Base-by-base conservation (phyloP, 2,113 vertebrate genomes). In the Hippocampus mohnikei region DNA sequence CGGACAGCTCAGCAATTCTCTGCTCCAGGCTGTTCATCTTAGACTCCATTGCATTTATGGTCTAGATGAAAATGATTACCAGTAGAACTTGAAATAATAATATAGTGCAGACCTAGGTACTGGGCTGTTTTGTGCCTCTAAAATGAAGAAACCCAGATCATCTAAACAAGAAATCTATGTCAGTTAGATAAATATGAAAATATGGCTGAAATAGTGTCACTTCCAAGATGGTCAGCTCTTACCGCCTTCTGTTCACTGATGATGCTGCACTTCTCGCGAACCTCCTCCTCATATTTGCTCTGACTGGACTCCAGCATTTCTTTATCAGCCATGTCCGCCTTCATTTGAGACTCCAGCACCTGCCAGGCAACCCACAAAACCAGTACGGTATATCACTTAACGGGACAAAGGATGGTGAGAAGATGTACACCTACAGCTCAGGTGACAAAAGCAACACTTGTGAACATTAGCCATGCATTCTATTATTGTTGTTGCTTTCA, bases 11-110 rank as follows among this genome's bases (percentile, higher is more conserved):
- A 75, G 96, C 89, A 77, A 99, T 96, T 81, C 97, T 97, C 91
- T 99, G 97, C 84, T 99, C 97, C 92, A 99, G 90, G 66, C 93
- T 98, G 84, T 93, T 94, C 88, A 97, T 98, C 93, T 98, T 98
- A 0, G 97, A 99, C 82, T 99, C 97, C 97, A 99, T 96, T 10
- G 97, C 97, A 84, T 96, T 99, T 87, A 99, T 97, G 84, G 96
- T 99, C 97, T 99, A 85, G 63, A 75, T 8, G 74, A 61, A 64
- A 72, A 74, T 15, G 0, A 33, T 18, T 13, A 2, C 42, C 5
- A 44, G 0, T 6, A 16, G 20, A 58, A 40, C 7, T 27, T 71
- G 25, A 64, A 55, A 25, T 18, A 67, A 69, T 52, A 67, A 65
- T 58, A 59, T 55, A 71, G 8, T 55, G 52, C 33, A 37, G 52